Conservation (phyloP, 2,113 vertebrate species). For the Apistogramma diplotaenia region DNA sequence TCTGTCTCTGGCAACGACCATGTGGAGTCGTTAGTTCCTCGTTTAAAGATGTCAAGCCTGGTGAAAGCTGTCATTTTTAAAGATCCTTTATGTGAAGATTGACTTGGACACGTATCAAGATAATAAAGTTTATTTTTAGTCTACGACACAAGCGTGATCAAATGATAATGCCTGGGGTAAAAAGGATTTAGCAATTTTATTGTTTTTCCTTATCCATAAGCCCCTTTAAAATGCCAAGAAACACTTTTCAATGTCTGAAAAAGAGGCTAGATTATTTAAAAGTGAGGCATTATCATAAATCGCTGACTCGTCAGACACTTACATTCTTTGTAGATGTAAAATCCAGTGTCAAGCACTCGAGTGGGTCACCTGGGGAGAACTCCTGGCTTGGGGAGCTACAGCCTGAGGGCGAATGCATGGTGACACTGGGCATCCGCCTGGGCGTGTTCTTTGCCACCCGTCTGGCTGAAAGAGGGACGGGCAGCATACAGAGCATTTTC, state of each 20-base stretch:
- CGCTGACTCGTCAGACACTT: slow-evolving; percentile 23
- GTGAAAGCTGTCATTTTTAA: neutral
- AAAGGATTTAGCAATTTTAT: neutral
- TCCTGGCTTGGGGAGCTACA: slow-evolving; percentile 87
- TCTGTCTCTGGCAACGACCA: neutral
- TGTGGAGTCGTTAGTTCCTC: neutral
- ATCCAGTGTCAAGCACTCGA: slow-evolving; percentile 80
- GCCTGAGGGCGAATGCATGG: slow-evolving; percentile 84
- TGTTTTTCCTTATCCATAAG: neutral
- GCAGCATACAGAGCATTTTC: neutral
- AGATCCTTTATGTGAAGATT: neutral
- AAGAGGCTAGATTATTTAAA: neutral
- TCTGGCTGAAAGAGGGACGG: slow-evolving; percentile 82
- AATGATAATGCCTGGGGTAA: neutral
- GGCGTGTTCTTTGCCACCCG: slow-evolving; percentile 89
- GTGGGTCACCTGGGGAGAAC: slow-evolving; percentile 82
- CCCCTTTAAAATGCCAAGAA: neutral
- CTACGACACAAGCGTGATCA: neutral
- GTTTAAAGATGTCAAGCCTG: neutral
- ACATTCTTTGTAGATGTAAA: slow-evolving; percentile 68
- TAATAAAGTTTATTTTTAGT: neutral
- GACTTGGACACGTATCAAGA: neutral
- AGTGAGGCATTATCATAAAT: neutral
- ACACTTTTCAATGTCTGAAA: neutral
- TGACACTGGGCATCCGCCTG: slow-evolving; percentile 81